Percentiles rank a stretch among this genome's conserved stretches.
Conservation (phyloP, 2,113 vertebrate genomes). For the Sprattus sprattus region DNA sequence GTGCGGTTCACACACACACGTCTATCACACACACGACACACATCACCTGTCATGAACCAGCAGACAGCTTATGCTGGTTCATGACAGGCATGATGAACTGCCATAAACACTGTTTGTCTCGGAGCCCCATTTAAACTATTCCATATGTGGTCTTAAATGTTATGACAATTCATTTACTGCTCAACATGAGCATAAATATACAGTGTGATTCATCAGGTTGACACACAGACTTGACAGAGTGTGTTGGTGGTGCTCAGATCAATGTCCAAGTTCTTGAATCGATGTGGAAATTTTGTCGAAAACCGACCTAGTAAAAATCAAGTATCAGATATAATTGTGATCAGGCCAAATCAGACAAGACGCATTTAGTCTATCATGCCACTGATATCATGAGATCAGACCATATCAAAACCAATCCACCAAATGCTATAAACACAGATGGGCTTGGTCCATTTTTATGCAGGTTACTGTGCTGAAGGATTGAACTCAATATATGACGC, state of each 20-base stretch:
- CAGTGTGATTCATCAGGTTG: conserved; percentile 4
- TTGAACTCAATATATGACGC: neutral
- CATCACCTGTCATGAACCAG: conserved; percentile 23
- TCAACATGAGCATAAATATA: neutral
- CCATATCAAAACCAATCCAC: neutral
- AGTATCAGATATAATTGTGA: neutral
- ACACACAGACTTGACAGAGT: neutral
- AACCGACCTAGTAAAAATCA: neutral
- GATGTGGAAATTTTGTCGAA: neutral
- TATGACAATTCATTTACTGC: conserved; percentile 20
- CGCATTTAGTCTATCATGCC: neutral
- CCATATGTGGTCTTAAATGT: conserved; percentile 4
- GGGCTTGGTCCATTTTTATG: neutral
- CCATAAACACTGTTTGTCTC: conserved; percentile 12
- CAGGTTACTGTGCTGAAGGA: neutral
- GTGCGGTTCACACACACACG: neutral
- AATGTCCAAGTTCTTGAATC: neutral
- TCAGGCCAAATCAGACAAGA: neutral
- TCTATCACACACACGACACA: neutral
- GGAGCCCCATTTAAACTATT: neutral
- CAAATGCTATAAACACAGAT: neutral
- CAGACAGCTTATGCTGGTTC: neutral
- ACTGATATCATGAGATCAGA: conserved; percentile 6
- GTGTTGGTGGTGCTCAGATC: neutral
- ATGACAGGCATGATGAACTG: conserved; percentile 11